Conservation (phyloP, 1,140 invertebrate species). For the Neodiprion virginianus region DNA sequence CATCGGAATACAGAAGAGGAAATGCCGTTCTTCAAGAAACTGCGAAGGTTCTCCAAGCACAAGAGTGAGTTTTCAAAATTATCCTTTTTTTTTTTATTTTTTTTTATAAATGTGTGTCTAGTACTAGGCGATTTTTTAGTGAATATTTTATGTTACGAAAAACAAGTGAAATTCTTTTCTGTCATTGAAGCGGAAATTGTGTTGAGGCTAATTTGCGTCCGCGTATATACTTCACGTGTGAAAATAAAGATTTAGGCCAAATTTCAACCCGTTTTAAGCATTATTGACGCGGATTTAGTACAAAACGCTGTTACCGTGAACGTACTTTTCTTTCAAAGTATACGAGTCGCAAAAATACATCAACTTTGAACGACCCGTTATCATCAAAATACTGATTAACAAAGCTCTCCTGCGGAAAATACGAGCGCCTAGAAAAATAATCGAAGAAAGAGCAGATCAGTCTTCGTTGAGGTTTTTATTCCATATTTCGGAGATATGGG, state of each 20-base stretch:
- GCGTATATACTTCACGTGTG: background rate
- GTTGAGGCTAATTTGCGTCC: background rate
- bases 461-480: too few species aligned
- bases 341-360: too few species aligned
- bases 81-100: background rate
- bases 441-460: too few species aligned
- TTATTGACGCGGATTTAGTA: too few species aligned
- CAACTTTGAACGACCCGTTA: too few species aligned
- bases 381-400: too few species aligned
- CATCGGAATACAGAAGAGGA: background rate
- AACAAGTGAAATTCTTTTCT: background rate
- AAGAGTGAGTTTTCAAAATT: constrained; percentile 47
- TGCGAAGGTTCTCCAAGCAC: constrained; percentile 49
- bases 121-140: constrained; percentile 5
- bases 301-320: too few species aligned
- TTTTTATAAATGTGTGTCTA: background rate
- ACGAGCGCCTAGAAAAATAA: too few species aligned
- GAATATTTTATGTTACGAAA: background rate
- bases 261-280: background rate
- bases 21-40: constrained; percentile 56
- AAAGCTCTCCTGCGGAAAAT: too few species aligned
- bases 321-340: too few species aligned
- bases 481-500: too few species aligned
- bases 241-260: constrained; percentile 9
- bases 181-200: too few species aligned